These are phyloP conservation scores for Gobio occitaniae DNA, from an alignment of 2,797 vertebrate species.

Conservation along the genomic window DNA sequence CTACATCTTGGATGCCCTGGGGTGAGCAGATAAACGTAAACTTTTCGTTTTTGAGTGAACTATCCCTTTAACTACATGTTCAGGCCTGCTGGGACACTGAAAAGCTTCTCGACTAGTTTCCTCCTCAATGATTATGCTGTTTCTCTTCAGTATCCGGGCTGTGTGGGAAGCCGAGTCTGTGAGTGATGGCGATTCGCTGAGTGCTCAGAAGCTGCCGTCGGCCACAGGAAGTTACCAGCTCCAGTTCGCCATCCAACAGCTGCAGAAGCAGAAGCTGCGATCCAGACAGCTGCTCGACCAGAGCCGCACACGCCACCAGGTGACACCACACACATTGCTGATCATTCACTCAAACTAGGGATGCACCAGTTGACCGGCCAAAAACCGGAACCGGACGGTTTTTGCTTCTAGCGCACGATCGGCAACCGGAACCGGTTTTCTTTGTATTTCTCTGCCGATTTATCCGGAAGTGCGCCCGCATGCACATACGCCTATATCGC, in stretches of 20 bases:
- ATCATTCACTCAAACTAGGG: not conserved
- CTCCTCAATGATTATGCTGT: not conserved
- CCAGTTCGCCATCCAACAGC: slow-evolving; percentile 88
- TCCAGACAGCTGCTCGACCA: slow-evolving; percentile 84
- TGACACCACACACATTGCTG: slow-evolving; percentile 59
- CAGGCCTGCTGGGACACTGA: not conserved
- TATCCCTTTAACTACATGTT: too few relatives aligned
- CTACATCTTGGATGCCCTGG: too few relatives aligned
- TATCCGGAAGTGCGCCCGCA: too few relatives aligned
- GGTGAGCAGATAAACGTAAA: too few relatives aligned
- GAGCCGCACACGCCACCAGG: slow-evolving; percentile 83
- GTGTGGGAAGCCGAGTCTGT: slow-evolving; percentile 69
- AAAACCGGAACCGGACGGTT: too few relatives aligned
- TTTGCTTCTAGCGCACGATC: too few relatives aligned
- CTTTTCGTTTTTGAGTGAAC: too few relatives aligned
- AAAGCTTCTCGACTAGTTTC: not conserved
- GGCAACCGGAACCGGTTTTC: too few relatives aligned
- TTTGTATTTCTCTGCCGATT: too few relatives aligned
- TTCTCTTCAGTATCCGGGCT: slow-evolving; percentile 66
- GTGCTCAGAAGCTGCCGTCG: slow-evolving; percentile 66
- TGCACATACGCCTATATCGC: too few relatives aligned
- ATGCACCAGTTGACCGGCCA: too few relatives aligned
- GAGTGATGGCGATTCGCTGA: slow-evolving; percentile 76
- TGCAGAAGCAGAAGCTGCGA: slow-evolving; percentile 88
- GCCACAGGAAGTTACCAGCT: slow-evolving; percentile 83